Conservation (phyloP, 2,888 invertebrate species). For the Patella depressa region DNA sequence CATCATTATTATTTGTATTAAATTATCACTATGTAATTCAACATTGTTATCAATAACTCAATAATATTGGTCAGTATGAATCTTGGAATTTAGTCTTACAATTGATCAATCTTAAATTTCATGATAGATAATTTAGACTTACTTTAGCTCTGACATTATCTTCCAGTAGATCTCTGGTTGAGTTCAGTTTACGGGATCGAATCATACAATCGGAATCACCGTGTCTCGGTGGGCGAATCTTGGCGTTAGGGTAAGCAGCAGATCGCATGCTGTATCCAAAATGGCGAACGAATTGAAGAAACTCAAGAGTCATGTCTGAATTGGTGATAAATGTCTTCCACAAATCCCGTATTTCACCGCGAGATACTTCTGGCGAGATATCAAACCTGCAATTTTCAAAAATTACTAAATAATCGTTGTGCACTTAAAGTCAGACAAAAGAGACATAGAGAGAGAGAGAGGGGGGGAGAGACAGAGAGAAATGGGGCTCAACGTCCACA, state of each 20-base stretch:
- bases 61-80: not conserved
- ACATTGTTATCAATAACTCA: not conserved
- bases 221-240: constrained; percentile 65
- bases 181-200: constrained; percentile 69
- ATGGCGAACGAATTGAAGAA: constrained; percentile 68
- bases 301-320: constrained; percentile 67
- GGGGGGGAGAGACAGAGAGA: too few species aligned
- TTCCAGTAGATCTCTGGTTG: constrained; percentile 68
- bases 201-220: constrained; percentile 70
- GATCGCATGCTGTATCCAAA: constrained; percentile 69
- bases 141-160: constrained; percentile 70
- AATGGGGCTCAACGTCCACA: too few species aligned
- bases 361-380: constrained; percentile 63
- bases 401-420: too few species aligned
- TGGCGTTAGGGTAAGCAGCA: constrained; percentile 70
- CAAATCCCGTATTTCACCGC: constrained; percentile 68
- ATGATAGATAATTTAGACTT: not conserved
- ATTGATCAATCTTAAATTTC: not conserved
- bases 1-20: not conserved
- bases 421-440: too few species aligned
- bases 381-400: constrained; percentile 37
- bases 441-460: too few species aligned
- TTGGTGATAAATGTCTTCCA: constrained; percentile 71
- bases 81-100: too few species aligned
- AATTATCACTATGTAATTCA: not conserved